These are phyloP conservation scores for Epizoanthus rinbou DNA, from an alignment of 92 coral and sea anemone genomes.

Conservation along the genomic window DNA sequence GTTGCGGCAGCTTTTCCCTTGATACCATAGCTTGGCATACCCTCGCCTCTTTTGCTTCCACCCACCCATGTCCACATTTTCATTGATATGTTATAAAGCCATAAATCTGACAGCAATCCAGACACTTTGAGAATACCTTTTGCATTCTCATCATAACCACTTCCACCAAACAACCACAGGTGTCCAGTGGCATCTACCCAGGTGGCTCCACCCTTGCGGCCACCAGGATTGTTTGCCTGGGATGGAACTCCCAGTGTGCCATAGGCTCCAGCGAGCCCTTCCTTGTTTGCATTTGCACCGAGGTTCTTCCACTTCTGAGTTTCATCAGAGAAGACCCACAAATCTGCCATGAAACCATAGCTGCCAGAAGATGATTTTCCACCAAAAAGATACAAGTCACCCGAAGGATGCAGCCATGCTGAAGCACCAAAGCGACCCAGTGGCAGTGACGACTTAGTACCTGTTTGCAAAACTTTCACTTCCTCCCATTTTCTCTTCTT, in stretches of 20 bases:
- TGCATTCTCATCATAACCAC: slow-evolving; percentile 71
- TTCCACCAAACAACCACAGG: slow-evolving; percentile 92
- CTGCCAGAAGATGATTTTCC: slow-evolving; percentile 53
- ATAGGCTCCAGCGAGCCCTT: slow-evolving; percentile 57
- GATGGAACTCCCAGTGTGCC: slow-evolving; percentile 57
- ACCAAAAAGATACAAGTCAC: slow-evolving; percentile 81
- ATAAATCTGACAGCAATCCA: slow-evolving; percentile 81
- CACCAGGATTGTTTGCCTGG: slow-evolving; percentile 60
- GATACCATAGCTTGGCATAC: slow-evolving; percentile 54
- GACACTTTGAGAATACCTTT: slow-evolving; percentile 34
- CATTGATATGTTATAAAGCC: slow-evolving; percentile 65
- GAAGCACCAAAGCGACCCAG: slow-evolving; percentile 49
- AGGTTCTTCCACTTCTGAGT: slow-evolving; percentile 57
- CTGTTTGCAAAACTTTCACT: slow-evolving; percentile 21
- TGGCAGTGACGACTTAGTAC: slow-evolving; percentile 36
- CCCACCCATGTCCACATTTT: slow-evolving; percentile 71
- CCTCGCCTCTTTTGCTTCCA: slow-evolving; percentile 63
- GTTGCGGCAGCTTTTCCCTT: slow-evolving; percentile 46
- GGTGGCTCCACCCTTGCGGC: slow-evolving; percentile 68
- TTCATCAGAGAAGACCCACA: slow-evolving; percentile 66
- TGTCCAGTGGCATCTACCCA: slow-evolving; percentile 66
- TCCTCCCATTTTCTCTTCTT: slow-evolving; percentile 57
- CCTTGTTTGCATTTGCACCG: slow-evolving; percentile 19
- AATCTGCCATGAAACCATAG: slow-evolving; percentile 51
- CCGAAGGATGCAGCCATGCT: slow-evolving; percentile 71